Evolutionary conservation across 2,797 vertebrate species (phyloP), one percentile per base, ranked within the genome.

Genomic region (Anguilla megastoma): DNA sequence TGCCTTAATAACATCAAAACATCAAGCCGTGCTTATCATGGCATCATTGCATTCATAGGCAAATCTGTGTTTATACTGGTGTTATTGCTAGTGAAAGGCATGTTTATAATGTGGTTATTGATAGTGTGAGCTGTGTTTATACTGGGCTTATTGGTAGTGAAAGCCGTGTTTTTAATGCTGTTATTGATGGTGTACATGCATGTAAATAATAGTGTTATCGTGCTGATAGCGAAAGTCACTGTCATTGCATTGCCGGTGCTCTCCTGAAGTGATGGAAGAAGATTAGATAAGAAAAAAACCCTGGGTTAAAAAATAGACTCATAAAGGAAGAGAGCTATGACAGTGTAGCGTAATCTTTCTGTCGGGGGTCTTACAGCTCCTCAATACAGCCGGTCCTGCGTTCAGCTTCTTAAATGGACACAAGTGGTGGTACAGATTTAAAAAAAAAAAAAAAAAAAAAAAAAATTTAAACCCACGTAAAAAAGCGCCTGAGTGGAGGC

Each of bases 401-500:
- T 27, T 71, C 27, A 30, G 76, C 6, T 36, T 33, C 33, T 80
- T 6, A 9, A 80, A 80, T 7, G 18, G 76, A 80, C 21, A 41
- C n/a, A 27, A 80, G 36, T 21, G 36, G 76, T 21, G 76, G 5
- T 80, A 3, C 14, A 10, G 76, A 1, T 63, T 36, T 36, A 36
- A 36, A 36, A 36, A 36, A 36, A 36, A 36, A 36, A 36, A 36
- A n/a, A n/a, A 36, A 36, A 36, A 36, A 36, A 36, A 36, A 36
- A 36, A 36, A 33, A 2, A 3, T 41, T 41, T 41, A 50, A 50
- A 21, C 4, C 21, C 18, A 84, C 86, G 63, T 33, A 88, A 86
- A 85, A 79, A 52, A 90, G 85, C 21, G 85, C 88, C 89, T 87
- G 86, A 1, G 52, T 84, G 84, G 90, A 95, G 95, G 94, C 96